Percentiles rank a stretch among this genome's conserved stretches.
phyloP scores from a whole-genome alignment of 2,797 vertebrate species.

The Chromis chromis region DNA sequence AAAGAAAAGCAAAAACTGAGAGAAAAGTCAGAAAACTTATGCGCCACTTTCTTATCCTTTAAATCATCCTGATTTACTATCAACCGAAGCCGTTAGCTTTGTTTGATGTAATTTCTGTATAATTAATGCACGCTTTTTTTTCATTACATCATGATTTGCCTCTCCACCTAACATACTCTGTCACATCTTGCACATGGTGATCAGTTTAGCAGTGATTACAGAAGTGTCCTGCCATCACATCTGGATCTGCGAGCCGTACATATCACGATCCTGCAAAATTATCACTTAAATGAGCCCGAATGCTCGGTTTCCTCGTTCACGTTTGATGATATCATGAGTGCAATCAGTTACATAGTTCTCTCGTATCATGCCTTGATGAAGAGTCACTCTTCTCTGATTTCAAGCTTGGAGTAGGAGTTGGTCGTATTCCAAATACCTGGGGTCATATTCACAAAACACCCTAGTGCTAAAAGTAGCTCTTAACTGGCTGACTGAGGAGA shows the following conservation, averaged over 20 bases:
- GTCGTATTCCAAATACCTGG: conserved; percentile 35
- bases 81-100: neutral
- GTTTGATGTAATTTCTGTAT: neutral
- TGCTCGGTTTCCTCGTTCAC: conserved; percentile 15
- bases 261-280: neutral
- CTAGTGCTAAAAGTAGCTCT: no score
- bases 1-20: no score
- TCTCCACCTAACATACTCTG: neutral
- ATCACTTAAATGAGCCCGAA: neutral
- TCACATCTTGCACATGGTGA: neutral
- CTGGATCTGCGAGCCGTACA: neutral
- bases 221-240: neutral
- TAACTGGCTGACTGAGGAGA: no score
- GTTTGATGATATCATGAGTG: conserved; percentile 29
- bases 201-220: neutral
- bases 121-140: neutral
- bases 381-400: conserved; percentile 44
- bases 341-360: conserved; percentile 12
- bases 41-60: neutral
- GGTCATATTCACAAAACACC: conserved; percentile 1
- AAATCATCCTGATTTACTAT: neutral
- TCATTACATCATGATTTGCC: neutral
- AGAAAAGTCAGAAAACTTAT: neutral
- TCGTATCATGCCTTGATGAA: conserved; percentile 38
- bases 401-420: conserved; percentile 24